Percentiles rank a stretch among this genome's conserved stretches.
These are phyloP conservation scores for Empis stercorea DNA, from an alignment of 2,888 invertebrate species.

Conservation along the genomic window DNA sequence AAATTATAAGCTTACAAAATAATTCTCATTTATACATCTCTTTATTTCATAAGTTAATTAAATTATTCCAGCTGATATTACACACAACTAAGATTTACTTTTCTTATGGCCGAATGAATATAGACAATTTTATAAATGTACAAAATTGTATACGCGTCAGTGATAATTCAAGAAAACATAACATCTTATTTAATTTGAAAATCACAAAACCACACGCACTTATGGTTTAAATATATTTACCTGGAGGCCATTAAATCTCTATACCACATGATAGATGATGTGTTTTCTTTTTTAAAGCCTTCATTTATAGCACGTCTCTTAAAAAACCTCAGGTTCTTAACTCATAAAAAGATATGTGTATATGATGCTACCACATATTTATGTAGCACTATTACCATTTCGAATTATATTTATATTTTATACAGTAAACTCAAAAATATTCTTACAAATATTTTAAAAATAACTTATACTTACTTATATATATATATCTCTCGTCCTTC, in stretches of 20 bases:
- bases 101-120: slow-evolving; percentile 2
- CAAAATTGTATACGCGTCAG: too few species aligned
- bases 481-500: too few species aligned
- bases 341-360: slow-evolving; percentile 10
- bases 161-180: slow-evolving; percentile 3
- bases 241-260: slow-evolving; percentile 20
- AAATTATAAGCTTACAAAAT: too few species aligned
- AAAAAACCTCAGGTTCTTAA: not conserved
- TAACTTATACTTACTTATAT: too few species aligned
- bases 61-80: slow-evolving; percentile 11
- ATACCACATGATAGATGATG: slow-evolving; percentile 19
- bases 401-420: too few species aligned
- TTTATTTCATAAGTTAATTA: slow-evolving; percentile 2
- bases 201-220: slow-evolving; percentile 20
- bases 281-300: slow-evolving; percentile 9
- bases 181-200: slow-evolving; percentile 18
- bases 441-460: too few species aligned
- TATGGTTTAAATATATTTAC: slow-evolving; percentile 18
- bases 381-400: too few species aligned
- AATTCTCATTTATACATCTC: not conserved
- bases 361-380: not conserved
- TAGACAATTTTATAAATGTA: not conserved
- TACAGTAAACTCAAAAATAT: too few species aligned
- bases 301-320: slow-evolving; percentile 11
- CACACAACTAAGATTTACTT: slow-evolving; percentile 8